phyloP scores from a whole-genome alignment of 2,888 invertebrate genomes.

The Venustoraphidia nigricollis region DNA sequence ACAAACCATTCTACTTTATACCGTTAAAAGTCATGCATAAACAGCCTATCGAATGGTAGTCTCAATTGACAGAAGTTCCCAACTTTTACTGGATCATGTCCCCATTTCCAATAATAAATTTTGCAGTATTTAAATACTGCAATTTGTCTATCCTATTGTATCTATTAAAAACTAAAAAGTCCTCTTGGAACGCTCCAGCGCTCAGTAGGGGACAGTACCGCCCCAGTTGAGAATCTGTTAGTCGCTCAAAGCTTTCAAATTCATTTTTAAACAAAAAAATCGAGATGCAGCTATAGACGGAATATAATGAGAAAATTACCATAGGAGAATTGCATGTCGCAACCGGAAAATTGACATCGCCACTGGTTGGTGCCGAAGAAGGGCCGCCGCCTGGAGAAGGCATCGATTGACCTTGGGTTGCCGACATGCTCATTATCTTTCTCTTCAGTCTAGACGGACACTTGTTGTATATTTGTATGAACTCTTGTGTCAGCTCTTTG shows the following conservation, averaged over 20 bases:
- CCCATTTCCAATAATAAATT: too few relatives aligned
- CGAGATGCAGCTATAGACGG: background rate
- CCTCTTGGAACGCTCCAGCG: too few relatives aligned
- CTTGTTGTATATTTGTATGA: slow-evolving; percentile 82
- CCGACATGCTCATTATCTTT: slow-evolving; percentile 63
- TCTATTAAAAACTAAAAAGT: too few relatives aligned
- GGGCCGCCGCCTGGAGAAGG: slow-evolving; percentile 18
- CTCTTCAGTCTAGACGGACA: slow-evolving; percentile 81
- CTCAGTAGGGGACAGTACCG: too few relatives aligned
- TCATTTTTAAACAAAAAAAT: background rate
- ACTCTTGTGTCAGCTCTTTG: slow-evolving; percentile 74
- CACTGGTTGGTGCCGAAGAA: background rate
- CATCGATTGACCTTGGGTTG: slow-evolving; percentile 22
- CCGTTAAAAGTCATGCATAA: background rate
- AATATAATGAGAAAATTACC: background rate
- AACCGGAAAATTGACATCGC: background rate
- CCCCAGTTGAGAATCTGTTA: too few relatives aligned
- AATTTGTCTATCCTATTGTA: too few relatives aligned
- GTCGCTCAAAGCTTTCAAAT: too few relatives aligned
- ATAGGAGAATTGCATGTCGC: slow-evolving; percentile 1
- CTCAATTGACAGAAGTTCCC: too few relatives aligned
- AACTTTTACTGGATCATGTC: too few relatives aligned
- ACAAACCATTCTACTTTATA: background rate
- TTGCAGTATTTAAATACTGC: too few relatives aligned
- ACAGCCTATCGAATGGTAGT: too few relatives aligned